Base-by-base conservation (phyloP, 2,113 vertebrate species). In the Apodemus speciosus region DNA sequence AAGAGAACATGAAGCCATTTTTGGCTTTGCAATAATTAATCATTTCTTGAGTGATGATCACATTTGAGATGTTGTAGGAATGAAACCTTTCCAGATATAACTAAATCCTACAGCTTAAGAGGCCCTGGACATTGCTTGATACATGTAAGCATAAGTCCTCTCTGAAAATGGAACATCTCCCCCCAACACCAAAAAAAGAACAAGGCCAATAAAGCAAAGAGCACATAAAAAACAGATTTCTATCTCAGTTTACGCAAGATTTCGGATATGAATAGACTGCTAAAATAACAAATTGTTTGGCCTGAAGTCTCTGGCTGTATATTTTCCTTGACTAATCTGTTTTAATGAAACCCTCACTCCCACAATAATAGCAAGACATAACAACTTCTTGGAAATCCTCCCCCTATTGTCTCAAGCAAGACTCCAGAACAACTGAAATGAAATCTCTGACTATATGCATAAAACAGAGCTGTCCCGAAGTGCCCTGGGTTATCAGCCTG, bases 381-480 rank as follows among this genome's bases (percentile, higher is more conserved):
- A 94, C 90, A 93, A 93, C 84, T 90, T 95, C 92, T 94, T 97
- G 96, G 97, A 96, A 95, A 91, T 72, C 40, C 40, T 95, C 86
- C 88, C 71, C 89, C 10, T 92, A 92, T 93, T 95, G 93, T 96
- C 88, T 89, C 60, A 32, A 96, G 81, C 71, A 93, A 86, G 86
- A 95, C 90, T 92, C 86, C 87, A 95, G 84, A 93, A 95, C 43
- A 94, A 87, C 79, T 89, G 58, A 89, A 95, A 66, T 89, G 88
- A 96, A 95, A 92, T 72, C 51, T 64, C 87, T 69, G 84, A 25
- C 88, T 84, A 46, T 95, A 95, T 95, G 93, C 92, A 95, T 66
- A 73, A 92, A 76, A 88, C 66, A 81, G 53, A 4, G n/a, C 62
- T 89, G 77, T 92, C 86, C 89, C 88, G 85, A 9, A 3, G 32